phyloP scores from a whole-genome alignment of 1,140 invertebrate species.

The Tetraneura akinire region DNA sequence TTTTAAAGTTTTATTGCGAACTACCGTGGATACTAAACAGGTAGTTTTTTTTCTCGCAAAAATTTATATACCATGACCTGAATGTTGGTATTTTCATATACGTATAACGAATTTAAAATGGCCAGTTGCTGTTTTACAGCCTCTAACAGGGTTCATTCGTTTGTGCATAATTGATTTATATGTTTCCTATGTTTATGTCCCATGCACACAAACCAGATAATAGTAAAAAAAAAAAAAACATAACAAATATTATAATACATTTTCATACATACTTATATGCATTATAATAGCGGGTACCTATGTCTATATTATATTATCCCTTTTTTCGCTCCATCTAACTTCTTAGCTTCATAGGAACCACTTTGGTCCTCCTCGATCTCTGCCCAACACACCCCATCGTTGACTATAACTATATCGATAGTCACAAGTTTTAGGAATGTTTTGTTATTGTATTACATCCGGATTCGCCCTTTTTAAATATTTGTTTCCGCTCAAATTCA shows the following conservation, averaged over 20 bases:
- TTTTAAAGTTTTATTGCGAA: neutral
- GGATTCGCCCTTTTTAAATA: neutral
- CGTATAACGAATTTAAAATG: neutral
- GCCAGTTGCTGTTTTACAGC: conserved; percentile 31
- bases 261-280: neutral
- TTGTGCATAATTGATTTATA: conserved; percentile 49
- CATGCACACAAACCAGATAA: neutral
- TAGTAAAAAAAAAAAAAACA: conserved; percentile 10
- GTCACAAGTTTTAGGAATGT: conserved; percentile 24
- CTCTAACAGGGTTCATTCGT: conserved; percentile 8
- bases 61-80: neutral
- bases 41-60: neutral
- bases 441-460: conserved; percentile 15
- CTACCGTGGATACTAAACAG: neutral
- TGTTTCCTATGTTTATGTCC: conserved; percentile 13
- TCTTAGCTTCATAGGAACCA: neutral
- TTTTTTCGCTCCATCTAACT: neutral
- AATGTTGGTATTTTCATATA: neutral
- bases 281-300: conserved; percentile 18
- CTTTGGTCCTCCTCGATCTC: neutral
- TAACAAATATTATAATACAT: conserved; percentile 31
- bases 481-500: conserved; percentile 19
- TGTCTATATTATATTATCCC: conserved; percentile 37
- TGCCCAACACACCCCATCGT: neutral
- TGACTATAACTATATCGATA: conserved; percentile 8